Evolutionary conservation across 2,113 vertebrate species (phyloP).

Genomic region (Oreochromis aureus): DNA sequence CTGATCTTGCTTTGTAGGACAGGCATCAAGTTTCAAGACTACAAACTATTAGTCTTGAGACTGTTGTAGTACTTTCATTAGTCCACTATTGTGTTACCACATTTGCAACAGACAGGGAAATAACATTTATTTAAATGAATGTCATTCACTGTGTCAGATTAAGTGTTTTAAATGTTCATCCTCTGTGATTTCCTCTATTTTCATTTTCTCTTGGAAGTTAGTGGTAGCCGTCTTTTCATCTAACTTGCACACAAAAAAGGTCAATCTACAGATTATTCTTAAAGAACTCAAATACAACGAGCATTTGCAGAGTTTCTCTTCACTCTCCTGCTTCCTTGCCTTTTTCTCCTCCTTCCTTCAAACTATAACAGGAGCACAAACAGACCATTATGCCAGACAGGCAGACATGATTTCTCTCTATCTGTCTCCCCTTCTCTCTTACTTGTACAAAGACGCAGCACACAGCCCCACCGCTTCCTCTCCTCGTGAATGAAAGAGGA

Average conservation of each 20-base stretch:
- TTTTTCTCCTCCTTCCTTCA: slow-evolving; percentile 7
- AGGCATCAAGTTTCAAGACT: background rate
- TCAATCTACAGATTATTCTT: background rate
- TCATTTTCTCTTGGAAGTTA: background rate
- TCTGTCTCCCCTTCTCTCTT: slow-evolving; percentile 4
- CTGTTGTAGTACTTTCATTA: background rate
- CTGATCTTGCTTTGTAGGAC: background rate
- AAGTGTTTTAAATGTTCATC: background rate
- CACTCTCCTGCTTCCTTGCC: background rate
- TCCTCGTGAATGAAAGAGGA: slow-evolving; percentile 57
- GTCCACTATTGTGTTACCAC: background rate
- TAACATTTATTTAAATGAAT: background rate
- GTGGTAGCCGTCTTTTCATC: background rate
- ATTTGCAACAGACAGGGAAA: background rate
- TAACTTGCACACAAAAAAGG: background rate
- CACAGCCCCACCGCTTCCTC: slow-evolving; percentile 41
- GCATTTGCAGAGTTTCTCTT: background rate
- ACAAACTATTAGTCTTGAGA: background rate
- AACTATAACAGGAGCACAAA: slow-evolving; percentile 45
- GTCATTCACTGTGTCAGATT: background rate
- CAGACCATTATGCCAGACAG: slow-evolving; percentile 48
- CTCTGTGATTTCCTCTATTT: background rate
- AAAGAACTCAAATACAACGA: background rate
- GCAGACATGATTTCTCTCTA: slow-evolving; percentile 43
- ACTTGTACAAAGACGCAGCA: background rate